Percentiles rank a stretch among this genome's conserved stretches.
Conservation (phyloP, 35 echinoderm and acorn worm species). For the Anneissia japonica region DNA sequence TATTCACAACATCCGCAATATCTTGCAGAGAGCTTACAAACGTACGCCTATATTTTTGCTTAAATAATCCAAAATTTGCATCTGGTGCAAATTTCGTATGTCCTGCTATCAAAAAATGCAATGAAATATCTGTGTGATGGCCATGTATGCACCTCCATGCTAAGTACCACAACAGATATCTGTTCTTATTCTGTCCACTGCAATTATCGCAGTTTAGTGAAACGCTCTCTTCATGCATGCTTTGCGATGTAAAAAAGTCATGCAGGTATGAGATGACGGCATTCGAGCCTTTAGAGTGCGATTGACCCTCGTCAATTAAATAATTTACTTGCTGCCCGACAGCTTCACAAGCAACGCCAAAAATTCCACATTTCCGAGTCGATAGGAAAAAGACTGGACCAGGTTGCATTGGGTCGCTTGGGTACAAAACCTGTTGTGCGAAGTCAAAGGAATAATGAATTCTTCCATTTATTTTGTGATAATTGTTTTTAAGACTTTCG, state of each 20-base stretch:
- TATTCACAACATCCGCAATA: slow-evolving; percentile 32
- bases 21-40: slow-evolving; percentile 53
- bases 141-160: slow-evolving; percentile 28
- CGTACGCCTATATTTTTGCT: slow-evolving; percentile 32
- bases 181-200: slow-evolving; percentile 57
- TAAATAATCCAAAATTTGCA: slow-evolving; percentile 40
- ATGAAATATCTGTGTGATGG: not conserved
- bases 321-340: slow-evolving; percentile 50
- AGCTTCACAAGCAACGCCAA: slow-evolving; percentile 45
- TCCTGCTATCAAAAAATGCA: slow-evolving; percentile 50
- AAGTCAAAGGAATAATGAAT: slow-evolving; percentile 67
- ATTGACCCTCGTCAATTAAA: slow-evolving; percentile 40
- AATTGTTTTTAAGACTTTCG: no score
- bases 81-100: slow-evolving; percentile 63
- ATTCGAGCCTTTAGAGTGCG: slow-evolving; percentile 18
- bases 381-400: slow-evolving; percentile 45
- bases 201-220: slow-evolving; percentile 48
- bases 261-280: slow-evolving; percentile 13
- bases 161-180: slow-evolving; percentile 52
- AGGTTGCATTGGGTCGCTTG: slow-evolving; percentile 39
- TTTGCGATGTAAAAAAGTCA: slow-evolving; percentile 18
- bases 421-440: slow-evolving; percentile 54
- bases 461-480: not conserved
- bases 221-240: slow-evolving; percentile 17
- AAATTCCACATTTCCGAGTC: slow-evolving; percentile 44